Base-by-base conservation (phyloP, 2,113 vertebrate species). In the Crotalus viridis region DNA sequence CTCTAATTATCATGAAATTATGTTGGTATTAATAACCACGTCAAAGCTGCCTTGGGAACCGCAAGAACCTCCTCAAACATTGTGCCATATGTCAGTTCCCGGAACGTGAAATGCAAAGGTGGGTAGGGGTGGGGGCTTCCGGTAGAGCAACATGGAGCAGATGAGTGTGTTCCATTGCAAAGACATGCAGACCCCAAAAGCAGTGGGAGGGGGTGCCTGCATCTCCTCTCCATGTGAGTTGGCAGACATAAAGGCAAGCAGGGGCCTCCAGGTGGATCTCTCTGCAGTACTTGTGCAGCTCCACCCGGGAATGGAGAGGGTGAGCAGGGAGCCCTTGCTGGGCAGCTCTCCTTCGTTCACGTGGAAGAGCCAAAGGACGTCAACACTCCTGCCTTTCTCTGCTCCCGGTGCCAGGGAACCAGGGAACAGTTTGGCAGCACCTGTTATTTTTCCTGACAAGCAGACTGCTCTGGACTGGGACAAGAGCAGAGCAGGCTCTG, bases 11-110 rank as follows among this genome's bases (percentile, higher is more conserved):
- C 97, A 96, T 91, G 96, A 98, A 98, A 98, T 98, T 97, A 98
- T 97, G 97, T 97, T 98, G 97, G 97, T 98, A 98, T 98, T 98
- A 98, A 98, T 98, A 98, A 98, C 98, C 98, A 97, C 97, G 97
- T 98, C 98, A 97, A 97, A 97, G 97, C 97, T 98, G 98, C 97
- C 97, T 96, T 86, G 97, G 97, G 97, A 98, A 97, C 94, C 56
- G 97, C 95, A 95, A 96, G 96, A 97, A 97, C 96, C 96, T 96
- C 33, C 94, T 94, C 94, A 96, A 93, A 95, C 96, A 91, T 22
- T 94, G 95, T 92, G 86, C 97, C 98, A 95, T 95, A 96, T 97
- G 98, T 97, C 98, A 98, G 92, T 96, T 96, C 95, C 96, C 95
- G 95, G 93, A 95, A 91, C 0, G 95, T 91, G 96, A 69, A 95